These are phyloP conservation scores for Acridotheres tristis DNA, from an alignment of 2,797 vertebrate genomes.

Conservation along the genomic window DNA sequence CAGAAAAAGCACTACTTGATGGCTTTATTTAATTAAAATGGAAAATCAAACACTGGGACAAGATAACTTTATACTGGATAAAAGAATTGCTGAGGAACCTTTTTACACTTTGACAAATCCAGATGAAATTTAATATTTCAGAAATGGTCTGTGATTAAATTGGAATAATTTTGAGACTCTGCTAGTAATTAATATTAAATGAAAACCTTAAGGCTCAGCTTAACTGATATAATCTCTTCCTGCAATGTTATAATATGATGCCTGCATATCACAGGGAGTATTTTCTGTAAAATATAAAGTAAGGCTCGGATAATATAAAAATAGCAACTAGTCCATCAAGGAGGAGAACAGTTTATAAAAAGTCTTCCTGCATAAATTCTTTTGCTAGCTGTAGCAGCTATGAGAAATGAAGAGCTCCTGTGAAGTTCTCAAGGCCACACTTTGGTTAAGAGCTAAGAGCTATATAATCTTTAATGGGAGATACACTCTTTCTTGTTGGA, in stretches of 20 bases:
- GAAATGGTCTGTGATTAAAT: not conserved
- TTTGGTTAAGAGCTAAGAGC: not conserved
- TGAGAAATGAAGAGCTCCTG: not conserved
- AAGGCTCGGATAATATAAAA: not conserved
- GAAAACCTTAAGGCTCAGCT: not conserved
- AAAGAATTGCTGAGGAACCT: not conserved
- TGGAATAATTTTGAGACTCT: not conserved
- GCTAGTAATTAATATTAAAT: not conserved
- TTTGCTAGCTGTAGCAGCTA: not conserved
- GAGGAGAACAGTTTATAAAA: not conserved
- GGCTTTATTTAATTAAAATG: not conserved
- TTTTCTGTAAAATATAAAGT: conserved; percentile 17
- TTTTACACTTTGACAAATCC: not conserved
- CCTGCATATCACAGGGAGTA: not conserved
- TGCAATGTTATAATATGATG: not conserved
- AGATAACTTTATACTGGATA: not conserved
- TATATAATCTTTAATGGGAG: not conserved
- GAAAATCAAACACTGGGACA: not conserved
- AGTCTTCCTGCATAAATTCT: not conserved
- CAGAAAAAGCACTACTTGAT: not conserved
- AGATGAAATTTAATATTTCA: not conserved
- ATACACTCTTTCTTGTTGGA: not conserved
- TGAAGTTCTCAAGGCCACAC: not conserved
- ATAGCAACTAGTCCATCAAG: not conserved
- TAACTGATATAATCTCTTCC: not conserved